Base-by-base conservation (phyloP, 2,113 vertebrate species). In the Microtus ochrogaster region DNA sequence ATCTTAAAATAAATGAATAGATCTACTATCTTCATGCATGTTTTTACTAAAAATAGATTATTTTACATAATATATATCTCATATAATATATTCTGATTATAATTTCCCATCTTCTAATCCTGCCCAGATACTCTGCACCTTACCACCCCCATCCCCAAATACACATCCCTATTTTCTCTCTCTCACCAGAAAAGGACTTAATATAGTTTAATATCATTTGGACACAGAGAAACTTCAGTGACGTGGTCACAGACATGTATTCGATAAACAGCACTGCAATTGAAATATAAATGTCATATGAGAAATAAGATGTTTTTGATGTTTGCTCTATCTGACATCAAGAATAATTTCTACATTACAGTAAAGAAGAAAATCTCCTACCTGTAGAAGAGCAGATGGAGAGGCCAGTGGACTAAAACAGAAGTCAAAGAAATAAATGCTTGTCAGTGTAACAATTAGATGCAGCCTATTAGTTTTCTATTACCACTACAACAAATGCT, bases 351-450 rank as follows among this genome's bases (percentile, higher is more conserved):
- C 21, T 73, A 84, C 66, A 72, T 79, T 36, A 44, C 0, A 83
- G 5, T 66, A 70, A 90, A 14, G n/a, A 39, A 92, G 58, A 65
- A 24, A 90, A 3, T 81, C 21, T 86, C 3, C 6, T 81, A 19
- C 68, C 3, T 55, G 30, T 13, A 65, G 3, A 70, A 85, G 33
- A n/a, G 22, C 24, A 41, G 4, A 76, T 36, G 9, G 4, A 78
- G 24, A 79, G 39, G 36, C 21, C 52, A 70, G 17, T 49, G 26
- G 4, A 92, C 72, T 73, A 78, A 41, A 83, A 73, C 4, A 81
- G 66, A 61, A 92, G 58, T 30, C 22, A 83, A n/a, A 88, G 41
- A 93, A 91, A 88, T 24, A 88, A 91, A 91, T 11, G 28, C 22
- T 82, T 73, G 44, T 10, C 78, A 73, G 1, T 24, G 49, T 58